phyloP scores from a whole-genome alignment of 2,113 vertebrate genomes.

The Prunella fulvescens region DNA sequence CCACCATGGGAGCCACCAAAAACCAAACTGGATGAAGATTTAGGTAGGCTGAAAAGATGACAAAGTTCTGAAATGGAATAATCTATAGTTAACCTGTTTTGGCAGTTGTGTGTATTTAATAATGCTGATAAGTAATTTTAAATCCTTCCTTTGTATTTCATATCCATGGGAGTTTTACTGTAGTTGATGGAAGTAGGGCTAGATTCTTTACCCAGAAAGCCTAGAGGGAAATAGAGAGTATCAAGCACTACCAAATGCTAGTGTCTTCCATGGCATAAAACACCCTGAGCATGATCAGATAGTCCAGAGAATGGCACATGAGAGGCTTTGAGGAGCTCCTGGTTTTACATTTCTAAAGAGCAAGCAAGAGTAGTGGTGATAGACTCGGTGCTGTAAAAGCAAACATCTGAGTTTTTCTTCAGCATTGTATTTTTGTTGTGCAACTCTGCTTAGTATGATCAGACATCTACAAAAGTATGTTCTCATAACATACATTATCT shows the following conservation, averaged over 20 bases:
- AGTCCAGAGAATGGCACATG: background rate
- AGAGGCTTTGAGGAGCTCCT: background rate
- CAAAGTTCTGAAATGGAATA: background rate
- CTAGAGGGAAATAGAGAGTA: background rate
- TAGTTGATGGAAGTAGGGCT: background rate
- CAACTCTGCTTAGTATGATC: background rate
- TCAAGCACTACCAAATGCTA: background rate
- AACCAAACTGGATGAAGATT: constrained; percentile 93
- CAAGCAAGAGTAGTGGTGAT: background rate
- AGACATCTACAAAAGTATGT: background rate
- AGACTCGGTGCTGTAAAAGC: background rate
- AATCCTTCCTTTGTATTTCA: background rate
- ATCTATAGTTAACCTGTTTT: background rate
- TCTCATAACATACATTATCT: background rate
- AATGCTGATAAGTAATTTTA: background rate
- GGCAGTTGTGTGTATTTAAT: background rate
- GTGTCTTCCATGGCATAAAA: background rate
- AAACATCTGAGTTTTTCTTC: background rate
- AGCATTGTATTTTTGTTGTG: background rate
- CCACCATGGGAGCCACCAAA: constrained; percentile 94
- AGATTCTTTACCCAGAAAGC: background rate
- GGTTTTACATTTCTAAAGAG: background rate
- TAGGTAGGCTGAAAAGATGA: constrained; percentile 70
- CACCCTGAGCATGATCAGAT: background rate
- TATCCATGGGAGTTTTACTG: background rate